These are phyloP conservation scores for Oenanthe melanoleuca DNA, from an alignment of 2,113 vertebrate genomes.

Conservation along the genomic window DNA sequence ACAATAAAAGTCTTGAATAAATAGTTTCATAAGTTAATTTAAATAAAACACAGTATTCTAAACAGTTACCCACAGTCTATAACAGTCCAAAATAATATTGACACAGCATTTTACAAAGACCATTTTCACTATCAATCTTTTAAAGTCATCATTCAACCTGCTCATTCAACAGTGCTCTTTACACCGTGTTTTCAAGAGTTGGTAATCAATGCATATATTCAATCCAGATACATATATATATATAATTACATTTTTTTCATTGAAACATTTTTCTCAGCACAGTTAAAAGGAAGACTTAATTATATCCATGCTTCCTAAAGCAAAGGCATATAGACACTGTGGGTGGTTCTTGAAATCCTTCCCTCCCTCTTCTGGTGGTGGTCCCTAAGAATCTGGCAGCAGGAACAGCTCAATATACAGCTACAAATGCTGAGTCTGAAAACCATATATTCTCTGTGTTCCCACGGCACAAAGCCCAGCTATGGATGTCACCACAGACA, in stretches of 20 bases:
- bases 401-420: conserved; percentile 32
- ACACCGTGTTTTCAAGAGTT: not conserved
- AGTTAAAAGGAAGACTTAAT: conserved; percentile 58
- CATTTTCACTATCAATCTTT: not conserved
- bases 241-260: not conserved
- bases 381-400: conserved; percentile 58
- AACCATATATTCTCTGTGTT: conserved; percentile 20
- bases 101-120: not conserved
- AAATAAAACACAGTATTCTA: not conserved
- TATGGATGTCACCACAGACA: conserved; percentile 16
- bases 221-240: not conserved
- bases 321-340: conserved; percentile 62
- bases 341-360: conserved; percentile 59
- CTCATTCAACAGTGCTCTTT: not conserved
- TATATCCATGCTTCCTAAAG: conserved; percentile 60
- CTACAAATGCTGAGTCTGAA: conserved; percentile 48
- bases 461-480: conserved; percentile 52
- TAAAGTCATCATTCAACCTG: not conserved
- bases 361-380: conserved; percentile 52
- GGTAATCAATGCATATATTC: not conserved
- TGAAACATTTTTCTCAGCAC: conserved; percentile 51
- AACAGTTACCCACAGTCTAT: not conserved
- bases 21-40: conserved; percentile 33
- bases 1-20: conserved; percentile 40
- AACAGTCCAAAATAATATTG: not conserved